A percentile compares a stretch with the other conserved stretches of the same genome.
phyloP scores from a whole-genome alignment of 2,113 vertebrate species.

The Brachypodius melanocephalos region DNA sequence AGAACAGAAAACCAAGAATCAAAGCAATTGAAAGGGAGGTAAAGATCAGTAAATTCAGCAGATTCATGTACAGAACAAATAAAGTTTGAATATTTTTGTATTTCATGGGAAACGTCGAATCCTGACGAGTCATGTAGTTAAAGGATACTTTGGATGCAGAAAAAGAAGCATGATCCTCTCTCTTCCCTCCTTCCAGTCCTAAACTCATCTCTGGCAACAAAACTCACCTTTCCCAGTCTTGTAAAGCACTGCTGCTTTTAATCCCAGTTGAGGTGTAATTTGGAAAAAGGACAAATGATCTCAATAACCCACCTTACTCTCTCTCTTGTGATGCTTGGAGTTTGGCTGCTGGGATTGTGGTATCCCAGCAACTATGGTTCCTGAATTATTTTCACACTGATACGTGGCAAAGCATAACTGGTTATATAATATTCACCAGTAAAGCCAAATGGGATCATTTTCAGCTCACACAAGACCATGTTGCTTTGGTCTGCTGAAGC shows the following conservation, averaged over 20 bases:
- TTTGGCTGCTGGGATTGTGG: background rate
- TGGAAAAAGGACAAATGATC: background rate
- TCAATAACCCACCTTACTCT: background rate
- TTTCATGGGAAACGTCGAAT: background rate
- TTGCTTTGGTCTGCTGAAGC: background rate
- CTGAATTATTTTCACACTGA: background rate
- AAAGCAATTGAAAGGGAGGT: background rate
- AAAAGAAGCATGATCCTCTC: background rate
- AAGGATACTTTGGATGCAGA: background rate
- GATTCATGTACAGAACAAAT: background rate
- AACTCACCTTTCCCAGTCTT: background rate
- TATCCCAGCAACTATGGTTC: background rate
- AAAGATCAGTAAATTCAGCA: background rate
- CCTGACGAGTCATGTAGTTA: accelerated
- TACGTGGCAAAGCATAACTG: accelerated
- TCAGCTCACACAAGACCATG: accelerated
- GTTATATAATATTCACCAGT: background rate
- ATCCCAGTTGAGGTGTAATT: background rate
- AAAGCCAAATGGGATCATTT: background rate
- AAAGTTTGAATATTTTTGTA: background rate
- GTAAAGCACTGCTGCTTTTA: background rate
- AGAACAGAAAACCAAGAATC: background rate
- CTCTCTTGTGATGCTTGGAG: background rate
- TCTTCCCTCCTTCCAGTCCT: background rate
- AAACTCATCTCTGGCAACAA: background rate